These are phyloP conservation scores for Mimumesa dahlbomi DNA, from an alignment of 2,888 invertebrate species.

Conservation along the genomic window DNA sequence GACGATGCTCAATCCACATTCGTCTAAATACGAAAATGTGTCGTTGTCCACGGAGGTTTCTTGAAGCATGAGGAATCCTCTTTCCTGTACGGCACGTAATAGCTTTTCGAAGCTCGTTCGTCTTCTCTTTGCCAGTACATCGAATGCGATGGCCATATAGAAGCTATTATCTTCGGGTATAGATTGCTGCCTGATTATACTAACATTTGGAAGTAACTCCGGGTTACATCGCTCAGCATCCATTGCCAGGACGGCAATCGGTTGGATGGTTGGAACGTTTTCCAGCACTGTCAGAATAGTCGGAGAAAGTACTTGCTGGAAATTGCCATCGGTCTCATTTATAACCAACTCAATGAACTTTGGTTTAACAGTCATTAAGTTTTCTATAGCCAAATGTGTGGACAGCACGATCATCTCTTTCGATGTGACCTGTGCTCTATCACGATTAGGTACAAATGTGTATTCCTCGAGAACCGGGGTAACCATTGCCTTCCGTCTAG, in stretches of 20 bases:
- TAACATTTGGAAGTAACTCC: slow-evolving; percentile 81
- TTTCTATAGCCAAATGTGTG: slow-evolving; percentile 82
- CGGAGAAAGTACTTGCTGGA: slow-evolving; percentile 81
- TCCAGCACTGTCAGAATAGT: slow-evolving; percentile 83
- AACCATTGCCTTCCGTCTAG: slow-evolving; percentile 80
- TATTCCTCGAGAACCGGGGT: slow-evolving; percentile 83
- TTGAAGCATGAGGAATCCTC: slow-evolving; percentile 71
- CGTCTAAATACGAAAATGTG: background rate
- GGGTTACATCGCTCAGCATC: slow-evolving; percentile 76
- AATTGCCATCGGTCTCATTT: slow-evolving; percentile 57
- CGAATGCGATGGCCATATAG: slow-evolving; percentile 82
- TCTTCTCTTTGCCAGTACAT: slow-evolving; percentile 79
- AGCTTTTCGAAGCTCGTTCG: slow-evolving; percentile 26
- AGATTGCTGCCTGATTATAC: slow-evolving; percentile 84
- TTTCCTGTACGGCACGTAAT: slow-evolving; percentile 50
- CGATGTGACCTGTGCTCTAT: slow-evolving; percentile 65
- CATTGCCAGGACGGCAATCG: slow-evolving; percentile 83
- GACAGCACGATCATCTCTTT: slow-evolving; percentile 73
- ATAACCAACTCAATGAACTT: slow-evolving; percentile 76
- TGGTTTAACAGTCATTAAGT: slow-evolving; percentile 74
- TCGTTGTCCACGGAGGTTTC: slow-evolving; percentile 51
- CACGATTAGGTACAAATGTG: slow-evolving; percentile 82
- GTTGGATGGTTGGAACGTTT: slow-evolving; percentile 86
- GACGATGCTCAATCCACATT: slow-evolving; percentile 59
- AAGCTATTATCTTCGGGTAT: slow-evolving; percentile 81